A percentile compares a stretch with the other conserved stretches of the same genome.
phyloP scores from a whole-genome alignment of 2,797 vertebrate species.

The Gorsachius magnificus region DNA sequence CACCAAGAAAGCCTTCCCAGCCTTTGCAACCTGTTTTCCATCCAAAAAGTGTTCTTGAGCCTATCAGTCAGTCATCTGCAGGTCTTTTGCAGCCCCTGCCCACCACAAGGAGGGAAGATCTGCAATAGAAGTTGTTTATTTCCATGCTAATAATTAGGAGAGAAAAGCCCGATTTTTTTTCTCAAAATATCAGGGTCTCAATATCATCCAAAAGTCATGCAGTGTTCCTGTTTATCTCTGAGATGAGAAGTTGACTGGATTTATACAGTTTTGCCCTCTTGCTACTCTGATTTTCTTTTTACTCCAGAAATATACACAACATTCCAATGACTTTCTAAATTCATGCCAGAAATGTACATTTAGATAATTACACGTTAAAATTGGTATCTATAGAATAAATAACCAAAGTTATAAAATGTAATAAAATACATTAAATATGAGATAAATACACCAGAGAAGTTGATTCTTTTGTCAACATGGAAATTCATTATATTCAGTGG shows the following conservation, averaged over 20 bases:
- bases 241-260: background rate
- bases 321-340: background rate
- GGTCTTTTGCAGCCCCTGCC: background rate
- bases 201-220: background rate
- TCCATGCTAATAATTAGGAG: background rate
- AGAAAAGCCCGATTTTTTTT: background rate
- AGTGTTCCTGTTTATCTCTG: background rate
- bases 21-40: background rate
- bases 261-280: background rate
- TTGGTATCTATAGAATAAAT: background rate
- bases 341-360: background rate
- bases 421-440: background rate
- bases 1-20: background rate
- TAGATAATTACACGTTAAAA: background rate
- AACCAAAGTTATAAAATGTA: background rate
- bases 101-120: background rate
- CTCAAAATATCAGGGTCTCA: background rate
- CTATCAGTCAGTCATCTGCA: background rate
- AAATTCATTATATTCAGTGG: background rate
- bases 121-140: background rate
- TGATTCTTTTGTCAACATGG: background rate
- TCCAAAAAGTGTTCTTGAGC: background rate
- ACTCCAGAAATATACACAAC: background rate
- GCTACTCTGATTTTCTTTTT: background rate
- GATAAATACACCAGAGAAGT: background rate